Evolutionary conservation across 2,888 invertebrate species (phyloP).

Genomic region (Conistra vaccinii): DNA sequence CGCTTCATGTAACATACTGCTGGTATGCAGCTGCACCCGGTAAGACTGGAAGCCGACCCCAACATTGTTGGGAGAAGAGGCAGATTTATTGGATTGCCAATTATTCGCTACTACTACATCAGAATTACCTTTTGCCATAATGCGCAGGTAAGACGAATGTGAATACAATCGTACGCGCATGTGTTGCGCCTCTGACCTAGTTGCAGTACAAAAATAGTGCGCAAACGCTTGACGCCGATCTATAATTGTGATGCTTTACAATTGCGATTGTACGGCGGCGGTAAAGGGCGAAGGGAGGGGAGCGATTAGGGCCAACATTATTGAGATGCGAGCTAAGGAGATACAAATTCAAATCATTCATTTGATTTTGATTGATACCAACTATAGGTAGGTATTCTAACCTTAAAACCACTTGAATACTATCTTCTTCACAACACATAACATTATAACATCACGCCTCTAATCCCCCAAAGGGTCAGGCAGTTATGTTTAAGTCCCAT

Average conservation of each 20-base stretch:
- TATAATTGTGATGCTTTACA: slow-evolving; percentile 51
- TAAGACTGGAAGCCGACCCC: too few species aligned
- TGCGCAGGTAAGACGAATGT: slow-evolving; percentile 46
- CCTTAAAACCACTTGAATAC: neutral
- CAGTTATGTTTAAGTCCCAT: too few species aligned
- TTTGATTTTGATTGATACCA: neutral
- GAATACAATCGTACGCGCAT: slow-evolving; percentile 49
- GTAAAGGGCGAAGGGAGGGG: slow-evolving; percentile 48
- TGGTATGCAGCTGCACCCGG: too few species aligned
- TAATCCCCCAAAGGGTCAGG: neutral
- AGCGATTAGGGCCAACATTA: slow-evolving; percentile 15
- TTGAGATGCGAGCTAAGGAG: neutral
- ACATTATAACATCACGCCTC: neutral
- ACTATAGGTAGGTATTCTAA: neutral
- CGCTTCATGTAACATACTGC: too few species aligned
- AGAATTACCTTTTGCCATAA: slow-evolving; percentile 16
- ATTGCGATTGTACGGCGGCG: slow-evolving; percentile 34
- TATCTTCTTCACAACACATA: neutral
- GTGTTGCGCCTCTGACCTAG: slow-evolving; percentile 69
- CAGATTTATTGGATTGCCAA: too few species aligned
- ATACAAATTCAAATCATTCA: neutral
- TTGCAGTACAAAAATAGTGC: slow-evolving; percentile 75
- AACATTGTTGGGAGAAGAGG: too few species aligned
- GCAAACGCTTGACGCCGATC: slow-evolving; percentile 55
- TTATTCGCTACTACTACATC: neutral